Conservation (phyloP, 2,113 vertebrate species). For the Lynx canadensis region DNA sequence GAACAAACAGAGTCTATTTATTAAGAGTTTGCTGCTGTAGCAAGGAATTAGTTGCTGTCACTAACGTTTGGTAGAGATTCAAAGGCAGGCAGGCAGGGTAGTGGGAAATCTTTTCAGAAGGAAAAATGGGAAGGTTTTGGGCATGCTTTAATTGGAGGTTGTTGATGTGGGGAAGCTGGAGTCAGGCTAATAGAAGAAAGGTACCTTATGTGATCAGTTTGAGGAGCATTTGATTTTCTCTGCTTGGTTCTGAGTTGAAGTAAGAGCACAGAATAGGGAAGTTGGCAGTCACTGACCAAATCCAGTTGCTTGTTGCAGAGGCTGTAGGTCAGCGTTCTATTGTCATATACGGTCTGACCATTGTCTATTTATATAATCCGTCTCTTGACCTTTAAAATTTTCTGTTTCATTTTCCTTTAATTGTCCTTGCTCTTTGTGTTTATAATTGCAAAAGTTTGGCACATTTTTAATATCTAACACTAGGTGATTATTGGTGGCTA, state of each 20-base stretch:
- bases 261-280: not conserved
- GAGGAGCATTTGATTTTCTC: not conserved
- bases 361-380: not conserved
- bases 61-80: not conserved
- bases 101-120: not conserved
- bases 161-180: not conserved
- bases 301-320: not conserved
- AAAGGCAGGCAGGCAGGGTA: not conserved
- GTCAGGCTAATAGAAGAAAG: not conserved
- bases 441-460: not conserved
- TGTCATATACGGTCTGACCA: not conserved
- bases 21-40: not conserved
- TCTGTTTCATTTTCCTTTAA: conserved; percentile 1
- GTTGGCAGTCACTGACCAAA: not conserved
- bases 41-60: not conserved
- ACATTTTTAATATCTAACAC: conserved; percentile 9
- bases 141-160: not conserved
- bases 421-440: not conserved
- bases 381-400: not conserved
- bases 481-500: not conserved
- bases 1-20: not conserved
- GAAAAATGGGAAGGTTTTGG: not conserved
- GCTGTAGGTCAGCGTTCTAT: not conserved
- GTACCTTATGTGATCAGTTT: not conserved
- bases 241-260: not conserved